Conservation (phyloP, 2,797 vertebrate genomes). For the Muscicapa striata region DNA sequence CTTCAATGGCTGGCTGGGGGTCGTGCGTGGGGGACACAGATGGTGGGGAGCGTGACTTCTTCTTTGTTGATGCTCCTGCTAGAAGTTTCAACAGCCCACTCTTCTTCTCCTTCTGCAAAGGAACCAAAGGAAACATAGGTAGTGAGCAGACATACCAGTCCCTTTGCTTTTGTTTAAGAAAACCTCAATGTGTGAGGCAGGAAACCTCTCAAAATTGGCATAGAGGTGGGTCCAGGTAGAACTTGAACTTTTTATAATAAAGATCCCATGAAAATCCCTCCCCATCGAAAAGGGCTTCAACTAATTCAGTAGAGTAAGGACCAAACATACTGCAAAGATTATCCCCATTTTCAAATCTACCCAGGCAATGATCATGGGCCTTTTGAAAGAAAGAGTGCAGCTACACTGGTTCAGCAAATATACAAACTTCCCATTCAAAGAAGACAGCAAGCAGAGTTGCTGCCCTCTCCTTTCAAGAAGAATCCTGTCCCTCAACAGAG, state of each 20-base stretch:
- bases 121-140: neutral
- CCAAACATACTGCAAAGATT: neutral
- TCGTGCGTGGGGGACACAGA: conserved; percentile 91
- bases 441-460: neutral
- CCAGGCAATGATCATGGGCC: neutral
- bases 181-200: neutral
- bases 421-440: neutral
- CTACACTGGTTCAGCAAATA: neutral
- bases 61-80: conserved; percentile 92
- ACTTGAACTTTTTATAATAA: neutral
- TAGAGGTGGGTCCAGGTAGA: neutral
- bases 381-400: neutral
- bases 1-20: conserved; percentile 70
- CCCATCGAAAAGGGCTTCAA: neutral
- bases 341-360: neutral
- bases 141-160: neutral
- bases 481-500: neutral
- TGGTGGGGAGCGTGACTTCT: conserved; percentile 92
- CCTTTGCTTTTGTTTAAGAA: neutral
- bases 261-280: neutral
- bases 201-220: neutral
- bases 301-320: neutral
- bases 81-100: conserved; percentile 92
- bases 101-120: conserved; percentile 94
- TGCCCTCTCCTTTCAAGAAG: neutral